Evolutionary conservation across 2,113 vertebrate genomes (phyloP).

Genomic region (Mormyrus iriodes): DNA sequence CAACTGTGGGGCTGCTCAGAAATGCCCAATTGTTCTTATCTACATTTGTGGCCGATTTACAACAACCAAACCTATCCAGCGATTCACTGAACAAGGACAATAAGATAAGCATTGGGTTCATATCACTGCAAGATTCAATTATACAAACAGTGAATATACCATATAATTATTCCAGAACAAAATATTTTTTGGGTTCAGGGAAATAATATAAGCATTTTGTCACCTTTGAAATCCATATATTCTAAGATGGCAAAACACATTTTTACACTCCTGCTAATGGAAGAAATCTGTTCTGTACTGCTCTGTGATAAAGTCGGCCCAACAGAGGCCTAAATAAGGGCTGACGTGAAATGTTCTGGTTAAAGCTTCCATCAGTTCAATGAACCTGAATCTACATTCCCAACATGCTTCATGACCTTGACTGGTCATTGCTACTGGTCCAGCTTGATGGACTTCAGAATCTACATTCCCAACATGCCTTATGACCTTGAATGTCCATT

Average conservation of each 20-base stretch:
- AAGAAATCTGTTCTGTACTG: not conserved
- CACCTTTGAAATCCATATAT: not conserved
- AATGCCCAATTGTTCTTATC: not conserved
- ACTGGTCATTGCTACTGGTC: not conserved
- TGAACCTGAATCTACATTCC: not conserved
- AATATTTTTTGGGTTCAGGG: not conserved
- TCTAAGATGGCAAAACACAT: not conserved
- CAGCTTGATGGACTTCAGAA: not conserved
- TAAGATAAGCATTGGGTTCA: not conserved
- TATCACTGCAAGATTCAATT: not conserved
- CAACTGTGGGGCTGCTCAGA: not conserved
- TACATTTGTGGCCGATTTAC: not conserved
- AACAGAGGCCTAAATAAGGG: not conserved
- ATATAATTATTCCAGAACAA: not conserved
- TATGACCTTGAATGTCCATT: not conserved
- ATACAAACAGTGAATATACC: not conserved
- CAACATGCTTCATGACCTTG: not conserved
- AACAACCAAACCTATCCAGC: not conserved
- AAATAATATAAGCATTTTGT: not conserved
- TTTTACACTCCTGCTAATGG: not conserved
- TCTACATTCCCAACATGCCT: not conserved
- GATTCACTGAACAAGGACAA: not conserved
- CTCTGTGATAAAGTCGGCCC: not conserved
- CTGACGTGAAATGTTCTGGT: not conserved
- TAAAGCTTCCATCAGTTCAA: not conserved